These are phyloP conservation scores for Scomberomorus guttatus DNA, from an alignment of 2,797 vertebrate species.

Conservation along the genomic window DNA sequence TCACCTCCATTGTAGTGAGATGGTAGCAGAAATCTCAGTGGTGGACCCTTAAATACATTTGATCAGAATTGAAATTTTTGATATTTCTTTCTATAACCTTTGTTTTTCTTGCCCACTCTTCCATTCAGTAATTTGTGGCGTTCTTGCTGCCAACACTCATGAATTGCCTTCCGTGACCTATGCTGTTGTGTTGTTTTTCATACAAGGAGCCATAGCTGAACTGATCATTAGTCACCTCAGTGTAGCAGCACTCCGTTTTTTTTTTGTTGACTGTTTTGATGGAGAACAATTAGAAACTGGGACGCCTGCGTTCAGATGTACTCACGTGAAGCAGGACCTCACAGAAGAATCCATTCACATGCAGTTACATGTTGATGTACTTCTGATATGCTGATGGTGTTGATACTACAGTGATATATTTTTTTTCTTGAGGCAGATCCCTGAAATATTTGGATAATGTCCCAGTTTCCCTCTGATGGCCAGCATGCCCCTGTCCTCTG, in stretches of 20 bases:
- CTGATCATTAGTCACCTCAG: constrained; percentile 49
- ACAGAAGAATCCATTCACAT: constrained; percentile 39
- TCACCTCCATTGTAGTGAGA: no score
- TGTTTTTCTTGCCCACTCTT: neutral
- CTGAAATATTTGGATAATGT: constrained; percentile 58
- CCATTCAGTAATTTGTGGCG: neutral
- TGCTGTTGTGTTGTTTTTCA: constrained; percentile 39
- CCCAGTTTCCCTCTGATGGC: constrained; percentile 49
- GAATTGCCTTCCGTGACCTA: constrained; percentile 36
- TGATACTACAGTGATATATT: constrained; percentile 31
- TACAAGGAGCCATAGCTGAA: neutral
- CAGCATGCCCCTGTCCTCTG: constrained; percentile 36
- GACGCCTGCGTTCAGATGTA: constrained; percentile 49
- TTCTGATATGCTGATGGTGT: constrained; percentile 26
- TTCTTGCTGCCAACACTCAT: constrained; percentile 6
- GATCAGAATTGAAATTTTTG: neutral
- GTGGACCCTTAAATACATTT: no score
- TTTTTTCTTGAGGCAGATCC: constrained; percentile 40
- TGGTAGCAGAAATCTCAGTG: no score
- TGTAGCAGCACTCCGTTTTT: constrained; percentile 11
- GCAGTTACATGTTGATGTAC: constrained; percentile 5
- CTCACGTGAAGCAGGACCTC: constrained; percentile 59
- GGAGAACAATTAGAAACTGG: constrained; percentile 48
- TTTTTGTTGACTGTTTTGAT: constrained; percentile 52
- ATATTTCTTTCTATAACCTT: neutral